Base-by-base conservation (phyloP, 2,888 invertebrate species). In the Drosophila robusta region DNA sequence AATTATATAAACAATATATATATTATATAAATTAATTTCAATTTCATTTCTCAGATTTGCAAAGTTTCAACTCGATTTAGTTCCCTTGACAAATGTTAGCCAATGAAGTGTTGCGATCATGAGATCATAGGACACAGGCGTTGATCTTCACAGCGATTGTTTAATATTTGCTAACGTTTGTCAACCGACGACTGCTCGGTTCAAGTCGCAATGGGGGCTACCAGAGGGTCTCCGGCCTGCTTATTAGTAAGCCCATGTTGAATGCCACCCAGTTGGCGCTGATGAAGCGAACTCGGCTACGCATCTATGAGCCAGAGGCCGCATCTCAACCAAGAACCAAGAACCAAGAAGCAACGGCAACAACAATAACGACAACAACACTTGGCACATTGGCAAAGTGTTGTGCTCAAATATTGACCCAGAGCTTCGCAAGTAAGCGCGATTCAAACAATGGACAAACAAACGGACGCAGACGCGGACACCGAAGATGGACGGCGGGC, bases 381-480 rank as follows among this genome's bases (percentile, higher is more conserved):
- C 89, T 82, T 89, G 82, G 84, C 89, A 75, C 89, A 89, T 84
- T 84, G 89, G 89, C 83, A 85, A 85, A 87, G 88, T 84, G 89
- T 85, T 89, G 89, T 71, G 82, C 55, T 16, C 76, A 80, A 87
- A 87, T 87, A 81, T 89, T 90, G 78, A 79, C 87, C 54, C 67
- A 73, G 87, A 83, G 84, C 89, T 83, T 90, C 84, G 90, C 88
- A 89, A 89, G 89, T 81, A 88, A 90, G 84, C 90, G 89, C 78
- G 87, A 89, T 79, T 83, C 84, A 89, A 83, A 88, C 89, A 88
- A 89, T 83, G 87, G 63, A 51, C 74, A 89, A 89, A 80, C 78
- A 89, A 74, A 74, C 67, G 45, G 41, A 46, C 29, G 58, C 49
- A 34, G 51, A 24, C 9, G 34, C 11, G 45, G 34, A 14, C 9